These are phyloP conservation scores for Cosmia trapezina DNA, from an alignment of 2,888 invertebrate species.

Conservation along the genomic window DNA sequence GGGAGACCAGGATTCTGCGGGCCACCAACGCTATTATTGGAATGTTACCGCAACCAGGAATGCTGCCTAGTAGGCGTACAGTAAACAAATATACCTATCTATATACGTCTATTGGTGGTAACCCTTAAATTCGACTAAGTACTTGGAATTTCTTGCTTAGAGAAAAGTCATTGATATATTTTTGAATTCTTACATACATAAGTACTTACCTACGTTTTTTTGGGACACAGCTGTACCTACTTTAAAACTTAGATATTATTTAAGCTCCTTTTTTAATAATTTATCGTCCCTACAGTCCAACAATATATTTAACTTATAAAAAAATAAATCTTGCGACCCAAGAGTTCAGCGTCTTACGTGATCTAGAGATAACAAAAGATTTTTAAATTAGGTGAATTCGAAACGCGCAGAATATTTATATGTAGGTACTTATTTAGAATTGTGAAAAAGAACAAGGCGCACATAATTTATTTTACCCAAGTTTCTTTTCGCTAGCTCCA, in stretches of 20 bases:
- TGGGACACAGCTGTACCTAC: neutral
- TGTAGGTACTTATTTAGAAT: conserved; percentile 53
- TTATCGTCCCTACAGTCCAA: neutral
- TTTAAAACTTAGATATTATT: neutral
- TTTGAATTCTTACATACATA: neutral
- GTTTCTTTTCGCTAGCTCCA: conserved; percentile 10
- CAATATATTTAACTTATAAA: conserved; percentile 25
- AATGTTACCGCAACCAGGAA: conserved; percentile 69
- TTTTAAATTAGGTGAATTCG: conserved; percentile 54
- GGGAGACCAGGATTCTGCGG: conserved; percentile 72
- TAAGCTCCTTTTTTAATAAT: conserved; percentile 16
- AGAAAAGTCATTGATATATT: neutral
- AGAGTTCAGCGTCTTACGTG: conserved; percentile 29
- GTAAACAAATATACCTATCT: conserved; percentile 22
- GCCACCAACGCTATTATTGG: conserved; percentile 73
- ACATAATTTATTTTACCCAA: conserved; percentile 49
- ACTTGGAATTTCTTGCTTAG: neutral
- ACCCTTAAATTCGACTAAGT: conserved; percentile 3
- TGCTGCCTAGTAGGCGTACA: conserved; percentile 26
- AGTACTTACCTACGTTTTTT: neutral
- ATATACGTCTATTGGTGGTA: conserved; percentile 3
- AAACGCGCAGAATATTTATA: conserved; percentile 57
- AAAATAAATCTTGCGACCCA: conserved; percentile 16
- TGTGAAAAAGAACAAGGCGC: conserved; percentile 51
- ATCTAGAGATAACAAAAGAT: conserved; percentile 49